Evolutionary conservation across 2,888 invertebrate genomes (phyloP), one percentile per base, ranked within the genome.

Genomic region (Epinotia demarniana): DNA sequence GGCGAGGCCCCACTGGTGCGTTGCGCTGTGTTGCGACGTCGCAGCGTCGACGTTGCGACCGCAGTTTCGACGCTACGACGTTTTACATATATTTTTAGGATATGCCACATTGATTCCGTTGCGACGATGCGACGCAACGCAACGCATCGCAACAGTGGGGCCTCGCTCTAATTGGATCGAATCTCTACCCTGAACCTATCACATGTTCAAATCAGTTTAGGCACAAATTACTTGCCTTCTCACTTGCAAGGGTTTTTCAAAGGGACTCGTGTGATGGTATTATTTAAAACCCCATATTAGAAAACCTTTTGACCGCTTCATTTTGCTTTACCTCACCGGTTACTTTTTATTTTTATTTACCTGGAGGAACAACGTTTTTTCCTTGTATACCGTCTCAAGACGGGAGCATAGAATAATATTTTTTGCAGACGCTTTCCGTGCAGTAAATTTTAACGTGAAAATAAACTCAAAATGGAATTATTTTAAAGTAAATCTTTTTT

Each of bases 251-350:
- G 60, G 33, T 80, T 77, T 81, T 75, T 78, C 16, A 6, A 79
- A 74, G 76, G 67, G 77, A 78, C 80, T 39, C 39, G 39, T 39
- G 39, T 83, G 83, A 84, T 84, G 82, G 81, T 79, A 82, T 82
- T 86, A 83, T 86, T 86, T 83, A 53, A 79, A 77, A 79, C 74
- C 75, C 77, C 78, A 74, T 76, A 76, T 64, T 18, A 61, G 53
- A 66, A 76, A 76, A 68, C 66, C 12, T 72, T 27, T 55, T 43
- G 60, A 67, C 69, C 62, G 58, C 53, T 75, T 78, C 68, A 79
- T 78, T 79, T 58, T 43, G 72, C 77, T 78, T 76, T 64, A n/a
- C 69, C 55, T 70, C 46, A 63, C n/a, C 72, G 57, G 64, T 18
- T 58, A 18, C 46, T 64, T 39, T 39, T 46, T 72, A 57, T 63